Base-by-base conservation (phyloP, 1,140 invertebrate genomes). In the Ips nitidus region DNA sequence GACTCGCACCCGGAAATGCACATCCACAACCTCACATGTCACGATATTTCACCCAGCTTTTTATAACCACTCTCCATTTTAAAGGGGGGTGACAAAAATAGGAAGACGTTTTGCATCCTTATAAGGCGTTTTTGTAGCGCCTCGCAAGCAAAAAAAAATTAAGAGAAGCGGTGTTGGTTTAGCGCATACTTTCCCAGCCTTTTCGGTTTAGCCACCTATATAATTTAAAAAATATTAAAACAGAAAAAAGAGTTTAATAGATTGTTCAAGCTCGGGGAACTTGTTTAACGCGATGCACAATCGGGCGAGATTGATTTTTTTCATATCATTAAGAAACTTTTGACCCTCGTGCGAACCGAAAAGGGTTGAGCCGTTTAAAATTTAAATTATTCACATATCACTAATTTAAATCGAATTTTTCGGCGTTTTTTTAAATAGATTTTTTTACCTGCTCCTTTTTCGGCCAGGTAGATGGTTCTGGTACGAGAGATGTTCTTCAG, bases 321-420 rank as follows among this genome's bases (percentile, higher is more conserved):
- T 58, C 50, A 61, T 57, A 52, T 41, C 68, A 69, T 69, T 69
- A 69, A 69, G 41, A 47, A 63, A 63, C 68, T 64, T 64, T 69
- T 69, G 68, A 69, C 60, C 68, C 68, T 45, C 68, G 68, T 69
- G 68, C 68, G 68, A 69, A 69, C 68, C 41, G 52, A 69, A 69
- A 69, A 69, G 68, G 68, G 68, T 69, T 69, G 60, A 63, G 68
- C 60, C 55, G 61, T 60, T 63, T 69, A 63, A 69, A 64, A 57
- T 69, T 69, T 63, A 69, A 69, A 57, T 63, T 63, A 69, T 69
- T 69, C 68, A 69, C 68, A 69, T 69, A 69, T 69, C 59, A 69
- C 68, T 69, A 69, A 69, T 69, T 69, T 69, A 52, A 69, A 69
- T 69, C 60, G 68, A 61, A 68, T 68, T 60, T 68, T 68, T 68